Percentiles rank a stretch among this genome's conserved stretches.
Evolutionary conservation across 2,888 invertebrate species (phyloP).

Genomic region (Eudasyphora cyanicolor): DNA sequence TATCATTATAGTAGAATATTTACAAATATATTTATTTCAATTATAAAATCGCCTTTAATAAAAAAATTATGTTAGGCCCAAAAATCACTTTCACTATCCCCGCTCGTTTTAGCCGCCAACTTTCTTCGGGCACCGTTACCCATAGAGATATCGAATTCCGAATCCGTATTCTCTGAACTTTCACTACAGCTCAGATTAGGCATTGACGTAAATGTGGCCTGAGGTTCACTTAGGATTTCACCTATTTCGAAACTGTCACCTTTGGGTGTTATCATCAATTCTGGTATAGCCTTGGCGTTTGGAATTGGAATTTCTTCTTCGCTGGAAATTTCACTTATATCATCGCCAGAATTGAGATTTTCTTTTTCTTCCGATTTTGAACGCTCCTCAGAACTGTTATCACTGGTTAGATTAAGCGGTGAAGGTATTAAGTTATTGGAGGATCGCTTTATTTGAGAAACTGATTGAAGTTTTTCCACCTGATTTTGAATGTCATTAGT

Average conservation of each 20-base stretch:
- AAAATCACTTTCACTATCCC: constrained; percentile 67
- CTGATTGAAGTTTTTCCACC: not conserved
- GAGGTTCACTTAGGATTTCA: constrained; percentile 53
- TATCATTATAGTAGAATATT: not conserved
- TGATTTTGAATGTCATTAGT: not conserved
- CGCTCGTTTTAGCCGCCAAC: constrained; percentile 22
- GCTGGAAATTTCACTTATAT: constrained; percentile 5
- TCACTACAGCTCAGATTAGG: not conserved
- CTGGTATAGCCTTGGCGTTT: not conserved
- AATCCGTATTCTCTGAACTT: constrained; percentile 39
- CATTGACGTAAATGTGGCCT: constrained; percentile 36
- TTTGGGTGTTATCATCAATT: constrained; percentile 4
- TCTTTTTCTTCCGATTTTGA: not conserved
- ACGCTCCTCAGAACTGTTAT: constrained; percentile 11
- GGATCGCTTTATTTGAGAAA: not conserved
- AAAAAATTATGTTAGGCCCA: constrained; percentile 61
- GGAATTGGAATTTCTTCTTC: constrained; percentile 35
- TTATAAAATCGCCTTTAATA: not conserved
- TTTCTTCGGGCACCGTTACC: constrained; percentile 36
- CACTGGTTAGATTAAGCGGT: constrained; percentile 42
- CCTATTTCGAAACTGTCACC: constrained; percentile 58
- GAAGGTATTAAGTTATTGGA: constrained; percentile 25
- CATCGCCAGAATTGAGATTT: not conserved
- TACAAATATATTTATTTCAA: constrained; percentile 34
- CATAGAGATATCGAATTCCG: constrained; percentile 57